phyloP scores from a whole-genome alignment of 2,113 vertebrate species.

The Cettia cetti region DNA sequence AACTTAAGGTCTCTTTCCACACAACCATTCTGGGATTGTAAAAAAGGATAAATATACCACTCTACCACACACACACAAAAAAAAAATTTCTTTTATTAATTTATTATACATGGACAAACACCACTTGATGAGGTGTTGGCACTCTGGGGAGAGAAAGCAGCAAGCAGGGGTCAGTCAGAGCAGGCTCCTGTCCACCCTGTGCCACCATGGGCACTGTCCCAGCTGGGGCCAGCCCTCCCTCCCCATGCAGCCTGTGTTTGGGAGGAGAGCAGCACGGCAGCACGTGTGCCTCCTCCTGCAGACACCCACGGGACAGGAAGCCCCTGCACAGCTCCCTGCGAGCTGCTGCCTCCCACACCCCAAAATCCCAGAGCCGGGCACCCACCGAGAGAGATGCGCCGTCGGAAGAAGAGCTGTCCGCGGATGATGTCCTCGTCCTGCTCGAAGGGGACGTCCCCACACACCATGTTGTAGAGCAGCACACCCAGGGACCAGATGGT shows the following conservation, averaged over 20 bases:
- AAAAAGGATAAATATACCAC: fast-evolving
- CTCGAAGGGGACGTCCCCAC: constrained; percentile 90
- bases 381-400: constrained; percentile 83
- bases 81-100: too few species aligned
- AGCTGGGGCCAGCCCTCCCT: neutral
- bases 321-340: neutral
- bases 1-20: neutral
- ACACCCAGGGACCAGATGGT: constrained; percentile 93
- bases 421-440: constrained; percentile 86
- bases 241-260: fast-evolving
- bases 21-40: neutral
- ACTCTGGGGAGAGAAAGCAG: constrained; percentile 75
- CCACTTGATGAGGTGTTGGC: constrained; percentile 90
- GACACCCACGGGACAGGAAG: neutral
- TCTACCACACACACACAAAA: neutral
- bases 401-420: constrained; percentile 88
- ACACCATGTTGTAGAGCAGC: constrained; percentile 93
- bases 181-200: neutral
- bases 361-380: fast-evolving
- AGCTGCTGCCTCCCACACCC: neutral
- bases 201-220: fast-evolving
- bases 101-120: constrained; percentile 79
- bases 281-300: neutral
- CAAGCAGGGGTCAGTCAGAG: fast-evolving
- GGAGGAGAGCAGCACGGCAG: neutral